These are phyloP conservation scores for Xenentodon cancila DNA, from an alignment of 2,797 vertebrate species.

Conservation along the genomic window DNA sequence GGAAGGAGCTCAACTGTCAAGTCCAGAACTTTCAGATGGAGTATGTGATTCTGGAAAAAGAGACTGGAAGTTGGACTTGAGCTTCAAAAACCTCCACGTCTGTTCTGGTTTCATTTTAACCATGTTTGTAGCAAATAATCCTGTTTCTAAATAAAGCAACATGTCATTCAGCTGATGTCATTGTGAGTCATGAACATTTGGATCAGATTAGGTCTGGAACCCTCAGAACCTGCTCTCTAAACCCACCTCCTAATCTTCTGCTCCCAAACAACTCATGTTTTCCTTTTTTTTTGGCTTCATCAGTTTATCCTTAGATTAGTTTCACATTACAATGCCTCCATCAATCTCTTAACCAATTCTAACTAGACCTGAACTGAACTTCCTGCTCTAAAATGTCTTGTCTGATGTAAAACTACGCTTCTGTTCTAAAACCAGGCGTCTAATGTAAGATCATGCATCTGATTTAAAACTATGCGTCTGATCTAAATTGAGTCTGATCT, in stretches of 20 bases:
- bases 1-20: slow-evolving; percentile 16
- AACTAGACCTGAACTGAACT: slow-evolving; percentile 53
- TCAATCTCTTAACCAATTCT: too few species aligned
- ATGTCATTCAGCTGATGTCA: slow-evolving; percentile 39
- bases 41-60: background rate
- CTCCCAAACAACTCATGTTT: background rate
- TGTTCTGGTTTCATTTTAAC: slow-evolving; percentile 9
- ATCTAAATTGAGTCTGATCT: too few species aligned
- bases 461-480: too few species aligned
- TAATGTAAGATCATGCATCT: too few species aligned
- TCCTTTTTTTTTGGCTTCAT: background rate
- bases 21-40: background rate
- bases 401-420: too few species aligned
- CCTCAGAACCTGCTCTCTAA: background rate
- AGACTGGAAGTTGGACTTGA: background rate
- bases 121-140: slow-evolving; percentile 45
- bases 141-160: slow-evolving; percentile 61
- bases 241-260: background rate
- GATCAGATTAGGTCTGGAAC: background rate
- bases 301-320: too few species aligned
- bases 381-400: too few species aligned
- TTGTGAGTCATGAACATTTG: slow-evolving; percentile 28
- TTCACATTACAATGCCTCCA: background rate
- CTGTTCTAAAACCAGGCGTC: too few species aligned
- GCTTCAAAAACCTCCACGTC: background rate